A percentile compares a stretch with the other conserved stretches of the same genome.
Evolutionary conservation across 1,140 invertebrate genomes (phyloP).

Genomic region (Atopsyche davidsoni): DNA sequence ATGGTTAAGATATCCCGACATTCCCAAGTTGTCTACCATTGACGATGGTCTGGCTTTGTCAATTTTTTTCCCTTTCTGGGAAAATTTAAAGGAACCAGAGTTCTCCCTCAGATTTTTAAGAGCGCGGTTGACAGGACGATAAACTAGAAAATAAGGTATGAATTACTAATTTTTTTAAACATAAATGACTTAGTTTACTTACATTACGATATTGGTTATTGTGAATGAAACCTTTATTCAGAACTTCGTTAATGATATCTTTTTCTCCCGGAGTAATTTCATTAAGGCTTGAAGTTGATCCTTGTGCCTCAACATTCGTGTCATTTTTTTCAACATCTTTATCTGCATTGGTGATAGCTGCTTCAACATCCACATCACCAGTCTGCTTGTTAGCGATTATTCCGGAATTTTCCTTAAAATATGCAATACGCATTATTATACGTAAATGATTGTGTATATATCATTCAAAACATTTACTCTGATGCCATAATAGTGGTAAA

Average conservation of each 20-base stretch:
- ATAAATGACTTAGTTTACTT: neutral
- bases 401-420: neutral
- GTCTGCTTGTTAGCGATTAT: neutral
- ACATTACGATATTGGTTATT: neutral
- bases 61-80: neutral
- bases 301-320: neutral
- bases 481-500: too few species aligned
- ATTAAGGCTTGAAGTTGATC: neutral
- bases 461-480: neutral
- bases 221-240: conserved; percentile 6
- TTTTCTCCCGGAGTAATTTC: conserved; percentile 4
- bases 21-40: conserved; percentile 2
- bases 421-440: neutral
- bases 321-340: neutral
- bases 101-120: neutral
- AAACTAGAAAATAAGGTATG: conserved; percentile 7
- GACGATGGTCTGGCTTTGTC: conserved; percentile 2
- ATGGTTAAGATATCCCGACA: neutral
- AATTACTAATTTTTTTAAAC: neutral
- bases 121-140: conserved; percentile 6
- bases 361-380: conserved; percentile 6
- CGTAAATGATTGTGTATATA: neutral
- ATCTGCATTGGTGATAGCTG: conserved; percentile 6
- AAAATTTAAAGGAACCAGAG: conserved; percentile 4
- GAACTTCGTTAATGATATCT: conserved; percentile 10